Base-by-base conservation (phyloP, 2,888 invertebrate species). In the Mactromeris polynyma region DNA sequence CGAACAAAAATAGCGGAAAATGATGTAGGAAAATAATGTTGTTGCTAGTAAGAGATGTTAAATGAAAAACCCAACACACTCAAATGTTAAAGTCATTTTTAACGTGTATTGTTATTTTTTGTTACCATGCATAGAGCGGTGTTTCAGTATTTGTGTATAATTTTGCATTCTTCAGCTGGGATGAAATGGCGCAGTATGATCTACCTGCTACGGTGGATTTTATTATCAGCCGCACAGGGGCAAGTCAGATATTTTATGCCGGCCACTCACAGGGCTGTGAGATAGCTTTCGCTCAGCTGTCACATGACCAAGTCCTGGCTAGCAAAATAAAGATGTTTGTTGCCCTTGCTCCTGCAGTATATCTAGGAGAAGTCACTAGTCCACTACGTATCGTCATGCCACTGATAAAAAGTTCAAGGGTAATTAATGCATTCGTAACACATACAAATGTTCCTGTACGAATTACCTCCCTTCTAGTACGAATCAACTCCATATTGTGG, bases 211-310 rank as follows among this genome's bases (percentile, higher is more conserved):
- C 97, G 93, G 97, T 99, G 88, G 98, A 98, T 96, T 98, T 98
- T 94, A 97, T 98, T n/a, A 96, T 98, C 80, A 96, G 97, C 3
- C 94, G 93, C 2, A 98, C 98, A 0, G 97, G 97, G 0, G 97
- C 97, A 40, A 92, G 97, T 0, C 97, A 97, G 83, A 94, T 99
- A 0, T 97, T 98, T 93, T 99, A 99, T 96, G 97, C 99, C 73
- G 99, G 99, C 0, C 99, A 99, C 96, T 99, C 98, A 0, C 99
- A 99, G 98, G 99, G 99, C 0, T 97, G 97, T 7, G 90, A 96
- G 58, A 96, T 96, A 51, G 96, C 94, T 31, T 97, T 97, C 89
- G 95, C 96, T 6, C 93, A 94, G 21, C 93, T 97, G 58, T 95
- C 94, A 78, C 91, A 92, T 51, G 94, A 97, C 86, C 92, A 90